Conservation (phyloP, 2,797 vertebrate species). For the Malurus leucopterus region DNA sequence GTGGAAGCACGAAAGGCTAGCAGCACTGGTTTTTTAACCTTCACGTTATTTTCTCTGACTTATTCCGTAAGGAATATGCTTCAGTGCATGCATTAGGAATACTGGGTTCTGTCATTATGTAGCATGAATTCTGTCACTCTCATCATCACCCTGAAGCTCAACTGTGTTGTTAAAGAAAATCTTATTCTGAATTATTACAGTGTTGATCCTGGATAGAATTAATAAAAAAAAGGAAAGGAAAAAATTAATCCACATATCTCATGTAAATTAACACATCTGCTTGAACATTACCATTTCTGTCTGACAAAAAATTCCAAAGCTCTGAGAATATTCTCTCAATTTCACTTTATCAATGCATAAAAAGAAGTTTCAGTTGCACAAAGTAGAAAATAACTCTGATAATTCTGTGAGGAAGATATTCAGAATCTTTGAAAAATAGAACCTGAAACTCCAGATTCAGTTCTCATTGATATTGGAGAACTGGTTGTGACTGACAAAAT, state of each 20-base stretch:
- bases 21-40: background rate
- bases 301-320: background rate
- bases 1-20: background rate
- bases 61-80: slow-evolving; percentile 36
- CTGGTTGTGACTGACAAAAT: background rate
- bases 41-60: slow-evolving; percentile 29
- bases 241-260: background rate
- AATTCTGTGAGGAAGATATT: background rate
- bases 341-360: background rate
- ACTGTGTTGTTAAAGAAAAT: background rate
- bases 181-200: background rate
- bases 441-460: background rate
- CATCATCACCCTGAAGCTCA: slow-evolving; percentile 25
- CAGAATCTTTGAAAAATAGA: background rate
- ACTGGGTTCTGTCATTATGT: background rate
- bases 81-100: background rate
- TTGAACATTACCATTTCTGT: background rate
- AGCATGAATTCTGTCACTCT: slow-evolving; percentile 35
- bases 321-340: background rate
- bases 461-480: background rate
- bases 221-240: background rate
- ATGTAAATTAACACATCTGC: background rate
- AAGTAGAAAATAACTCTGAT: background rate
- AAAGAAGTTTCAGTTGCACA: background rate
- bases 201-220: background rate